Percentiles rank a stretch among this genome's conserved stretches.
Evolutionary conservation across 2,888 invertebrate species (phyloP).

Genomic region (Himalopsyche anomala): DNA sequence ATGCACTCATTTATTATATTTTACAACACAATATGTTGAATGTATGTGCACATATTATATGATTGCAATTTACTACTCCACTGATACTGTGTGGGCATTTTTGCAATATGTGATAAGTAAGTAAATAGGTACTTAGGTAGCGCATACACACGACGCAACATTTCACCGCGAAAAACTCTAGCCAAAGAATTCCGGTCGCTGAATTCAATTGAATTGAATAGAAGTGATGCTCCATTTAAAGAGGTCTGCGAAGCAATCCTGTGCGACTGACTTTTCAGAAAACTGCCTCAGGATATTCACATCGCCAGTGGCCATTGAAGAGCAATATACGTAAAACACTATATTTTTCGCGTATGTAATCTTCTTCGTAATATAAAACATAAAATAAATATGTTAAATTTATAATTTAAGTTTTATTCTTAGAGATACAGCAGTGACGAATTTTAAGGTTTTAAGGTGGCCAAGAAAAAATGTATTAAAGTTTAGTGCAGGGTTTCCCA

Average conservation of each 20-base stretch:
- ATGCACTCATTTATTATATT: too few species aligned
- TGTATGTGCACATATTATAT: too few species aligned
- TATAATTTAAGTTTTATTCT: too few species aligned
- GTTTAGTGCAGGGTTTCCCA: too few species aligned
- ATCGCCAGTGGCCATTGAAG: background rate
- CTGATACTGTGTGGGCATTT: conserved; percentile 43
- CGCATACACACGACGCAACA: conserved; percentile 22
- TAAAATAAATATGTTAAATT: too few species aligned
- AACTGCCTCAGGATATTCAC: background rate
- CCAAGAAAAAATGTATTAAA: too few species aligned
- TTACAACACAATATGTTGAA: too few species aligned
- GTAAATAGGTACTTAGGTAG: background rate
- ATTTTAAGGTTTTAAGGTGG: too few species aligned
- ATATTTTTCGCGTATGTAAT: too few species aligned
- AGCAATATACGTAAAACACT: background rate
- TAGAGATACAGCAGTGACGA: too few species aligned
- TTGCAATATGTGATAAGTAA: conserved; percentile 51
- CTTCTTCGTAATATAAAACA: too few species aligned
- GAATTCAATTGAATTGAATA: conserved; percentile 63
- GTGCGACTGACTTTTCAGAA: conserved; percentile 2
- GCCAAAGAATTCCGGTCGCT: conserved; percentile 50
- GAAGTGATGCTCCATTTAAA: conserved; percentile 55
- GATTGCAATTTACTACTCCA: background rate
- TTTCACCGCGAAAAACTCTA: conserved; percentile 53
- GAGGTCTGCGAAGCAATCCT: conserved; percentile 2